phyloP scores from a whole-genome alignment of 2,113 vertebrate genomes.

The Callionymus lyra region DNA sequence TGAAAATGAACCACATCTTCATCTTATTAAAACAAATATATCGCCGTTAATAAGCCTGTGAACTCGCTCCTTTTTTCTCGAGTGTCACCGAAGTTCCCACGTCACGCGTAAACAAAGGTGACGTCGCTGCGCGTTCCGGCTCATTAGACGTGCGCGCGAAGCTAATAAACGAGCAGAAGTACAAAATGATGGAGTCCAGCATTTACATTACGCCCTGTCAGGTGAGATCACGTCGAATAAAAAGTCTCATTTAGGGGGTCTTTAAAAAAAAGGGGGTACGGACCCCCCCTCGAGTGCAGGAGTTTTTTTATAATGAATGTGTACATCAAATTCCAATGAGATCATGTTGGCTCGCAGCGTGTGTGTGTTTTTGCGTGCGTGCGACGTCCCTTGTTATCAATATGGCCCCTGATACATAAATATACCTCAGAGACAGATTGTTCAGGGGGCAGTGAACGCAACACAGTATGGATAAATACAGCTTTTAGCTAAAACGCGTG shows the following conservation, averaged over 20 bases:
- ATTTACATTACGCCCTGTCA: conserved; percentile 78
- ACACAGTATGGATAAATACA: conserved; percentile 26
- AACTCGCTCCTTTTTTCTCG: conserved; percentile 9
- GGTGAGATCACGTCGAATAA: conserved; percentile 69
- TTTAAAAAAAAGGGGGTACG: too few relatives aligned
- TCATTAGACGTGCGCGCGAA: conserved; percentile 78
- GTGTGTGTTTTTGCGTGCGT: not conserved
- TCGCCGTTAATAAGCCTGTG: conserved; percentile 7
- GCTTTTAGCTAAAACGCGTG: conserved; percentile 20
- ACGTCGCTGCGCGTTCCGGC: conserved; percentile 77
- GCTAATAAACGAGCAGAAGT: conserved; percentile 87
- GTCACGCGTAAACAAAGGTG: conserved; percentile 80
- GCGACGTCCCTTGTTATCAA: conserved; percentile 17
- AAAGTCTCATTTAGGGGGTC: not conserved
- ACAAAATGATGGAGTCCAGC: conserved; percentile 81
- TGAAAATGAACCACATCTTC: conserved; percentile 14
- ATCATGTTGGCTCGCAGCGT: conserved; percentile 1
- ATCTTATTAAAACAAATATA: conserved; percentile 49
- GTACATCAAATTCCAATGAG: conserved; percentile 4
- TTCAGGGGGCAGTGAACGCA: conserved; percentile 15
- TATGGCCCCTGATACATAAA: conserved; percentile 11
- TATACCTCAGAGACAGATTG: conserved; percentile 25
- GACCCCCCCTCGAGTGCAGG: not conserved
- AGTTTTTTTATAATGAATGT: not conserved
- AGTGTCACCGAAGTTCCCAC: conserved; percentile 49